Conservation (phyloP, 92 coral and sea anemone genomes). For the Isaurus tuberculatus region DNA sequence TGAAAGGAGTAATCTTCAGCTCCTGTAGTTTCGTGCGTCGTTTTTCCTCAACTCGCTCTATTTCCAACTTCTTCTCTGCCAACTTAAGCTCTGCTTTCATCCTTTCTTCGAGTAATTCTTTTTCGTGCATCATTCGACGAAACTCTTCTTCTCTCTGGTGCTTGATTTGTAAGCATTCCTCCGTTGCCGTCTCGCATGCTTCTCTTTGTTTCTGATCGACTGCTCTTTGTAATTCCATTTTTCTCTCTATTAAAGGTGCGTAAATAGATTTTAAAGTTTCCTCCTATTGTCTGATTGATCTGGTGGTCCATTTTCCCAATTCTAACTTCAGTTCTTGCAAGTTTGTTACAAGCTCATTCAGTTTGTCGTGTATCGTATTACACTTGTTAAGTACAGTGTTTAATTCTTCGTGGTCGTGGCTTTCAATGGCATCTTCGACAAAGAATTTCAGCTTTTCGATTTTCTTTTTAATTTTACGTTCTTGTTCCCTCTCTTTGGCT, state of each 20-base stretch:
- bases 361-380: background rate
- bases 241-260: background rate
- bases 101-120: slow-evolving; percentile 58
- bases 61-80: slow-evolving; percentile 39
- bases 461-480: background rate
- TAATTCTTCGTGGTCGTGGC: background rate
- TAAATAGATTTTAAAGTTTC: background rate
- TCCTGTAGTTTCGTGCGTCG: slow-evolving; percentile 54
- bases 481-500: background rate
- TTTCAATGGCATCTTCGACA: background rate
- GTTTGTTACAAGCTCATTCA: background rate
- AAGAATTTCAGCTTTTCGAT: background rate
- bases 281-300: background rate
- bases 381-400: background rate
- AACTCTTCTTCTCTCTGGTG: slow-evolving; percentile 51
- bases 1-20: slow-evolving; percentile 63
- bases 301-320: background rate
- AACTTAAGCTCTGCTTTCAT: slow-evolving; percentile 49
- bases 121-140: slow-evolving; percentile 54
- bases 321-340: background rate
- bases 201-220: background rate
- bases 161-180: background rate
- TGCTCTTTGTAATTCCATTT: background rate
- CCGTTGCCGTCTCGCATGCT: background rate
- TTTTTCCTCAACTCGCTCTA: slow-evolving; percentile 25